A percentile compares a stretch with the other conserved stretches of the same genome.
Conservation (phyloP, 2,888 invertebrate species). For the Heteromurus nitidus region DNA sequence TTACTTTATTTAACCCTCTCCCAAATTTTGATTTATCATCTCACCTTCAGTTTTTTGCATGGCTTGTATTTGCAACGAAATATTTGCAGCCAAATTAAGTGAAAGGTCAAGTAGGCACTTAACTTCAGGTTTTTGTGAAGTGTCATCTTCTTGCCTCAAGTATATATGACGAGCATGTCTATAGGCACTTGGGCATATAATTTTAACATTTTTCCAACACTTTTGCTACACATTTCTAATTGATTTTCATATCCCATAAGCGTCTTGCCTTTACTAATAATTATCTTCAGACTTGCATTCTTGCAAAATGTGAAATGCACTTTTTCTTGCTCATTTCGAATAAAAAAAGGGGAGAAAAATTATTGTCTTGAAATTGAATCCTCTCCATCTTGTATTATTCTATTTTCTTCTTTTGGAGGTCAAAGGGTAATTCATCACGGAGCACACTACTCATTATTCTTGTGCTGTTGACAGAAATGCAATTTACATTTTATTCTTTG, state of each 20-base stretch:
- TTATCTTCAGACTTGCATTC: neutral
- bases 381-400: too few relatives aligned
- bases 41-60: neutral
- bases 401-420: slow-evolving; percentile 6
- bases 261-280: neutral
- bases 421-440: slow-evolving; percentile 22
- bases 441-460: slow-evolving; percentile 1
- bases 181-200: neutral
- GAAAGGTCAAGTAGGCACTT: slow-evolving; percentile 10
- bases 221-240: slow-evolving; percentile 11
- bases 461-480: slow-evolving; percentile 31
- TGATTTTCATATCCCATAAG: slow-evolving; percentile 5
- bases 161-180: neutral
- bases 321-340: too few relatives aligned
- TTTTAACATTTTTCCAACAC: neutral
- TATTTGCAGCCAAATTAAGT: neutral
- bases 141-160: neutral
- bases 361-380: neutral
- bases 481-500: slow-evolving; percentile 10
- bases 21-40: slow-evolving; percentile 8
- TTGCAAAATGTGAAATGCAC: slow-evolving; percentile 33
- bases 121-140: neutral
- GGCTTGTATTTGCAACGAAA: neutral
- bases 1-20: neutral
- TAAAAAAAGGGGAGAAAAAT: too few relatives aligned